phyloP scores from a whole-genome alignment of 2,888 invertebrate species.

The Philonicus albiceps region DNA sequence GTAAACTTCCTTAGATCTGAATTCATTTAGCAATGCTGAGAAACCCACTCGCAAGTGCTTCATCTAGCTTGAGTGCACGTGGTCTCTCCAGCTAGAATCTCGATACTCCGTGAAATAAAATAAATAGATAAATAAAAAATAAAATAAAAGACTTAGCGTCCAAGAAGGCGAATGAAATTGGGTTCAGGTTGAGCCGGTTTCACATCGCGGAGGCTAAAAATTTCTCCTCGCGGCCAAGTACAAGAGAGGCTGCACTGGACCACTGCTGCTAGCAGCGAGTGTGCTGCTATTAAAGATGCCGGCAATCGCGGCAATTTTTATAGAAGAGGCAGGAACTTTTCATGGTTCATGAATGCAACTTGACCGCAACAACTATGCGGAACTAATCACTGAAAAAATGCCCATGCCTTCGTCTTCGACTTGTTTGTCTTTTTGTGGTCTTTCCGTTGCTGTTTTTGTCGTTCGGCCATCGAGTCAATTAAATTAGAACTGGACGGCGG shows the following conservation, averaged over 20 bases:
- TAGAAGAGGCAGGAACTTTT: slow-evolving; percentile 30
- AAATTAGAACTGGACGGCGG: not conserved
- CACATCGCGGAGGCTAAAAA: not conserved
- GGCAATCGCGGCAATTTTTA: slow-evolving; percentile 6
- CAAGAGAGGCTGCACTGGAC: not conserved
- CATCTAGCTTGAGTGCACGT: not conserved
- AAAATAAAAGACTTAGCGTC: not conserved
- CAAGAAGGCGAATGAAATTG: slow-evolving; percentile 1
- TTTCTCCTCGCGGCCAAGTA: not conserved
- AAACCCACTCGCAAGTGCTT: no score
- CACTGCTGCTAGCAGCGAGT: not conserved
- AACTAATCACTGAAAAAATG: slow-evolving; percentile 9
- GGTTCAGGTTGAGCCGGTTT: slow-evolving; percentile 28
- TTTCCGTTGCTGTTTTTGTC: not conserved
- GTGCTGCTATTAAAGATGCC: not conserved
- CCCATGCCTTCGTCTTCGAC: not conserved
- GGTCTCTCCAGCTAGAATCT: not conserved
- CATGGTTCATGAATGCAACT: slow-evolving; percentile 38
- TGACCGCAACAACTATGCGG: slow-evolving; percentile 29
- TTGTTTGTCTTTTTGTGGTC: not conserved
- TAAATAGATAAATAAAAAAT: not conserved
- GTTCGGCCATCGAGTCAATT: not conserved
- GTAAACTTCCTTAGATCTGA: not conserved
- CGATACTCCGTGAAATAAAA: not conserved
- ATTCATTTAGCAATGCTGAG: not conserved